Conservation (phyloP, 2,797 vertebrate genomes). For the Triplophysa yarkandensis region DNA sequence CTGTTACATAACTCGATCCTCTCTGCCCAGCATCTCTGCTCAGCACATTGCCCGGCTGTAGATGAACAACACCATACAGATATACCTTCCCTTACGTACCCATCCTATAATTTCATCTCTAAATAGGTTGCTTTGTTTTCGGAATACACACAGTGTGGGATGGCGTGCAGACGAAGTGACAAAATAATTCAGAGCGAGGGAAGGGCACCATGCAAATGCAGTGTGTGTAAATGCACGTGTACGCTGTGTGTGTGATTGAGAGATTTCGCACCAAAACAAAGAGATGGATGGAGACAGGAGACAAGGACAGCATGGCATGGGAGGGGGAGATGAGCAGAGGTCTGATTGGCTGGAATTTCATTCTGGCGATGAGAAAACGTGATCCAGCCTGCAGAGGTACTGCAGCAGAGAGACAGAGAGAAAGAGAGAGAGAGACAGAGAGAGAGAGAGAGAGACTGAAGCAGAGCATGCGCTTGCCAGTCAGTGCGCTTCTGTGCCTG, state of each 20-base stretch:
- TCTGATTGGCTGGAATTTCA: slow-evolving; percentile 76
- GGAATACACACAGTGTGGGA: not conserved
- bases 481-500: slow-evolving; percentile 49
- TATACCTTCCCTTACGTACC: too few species aligned
- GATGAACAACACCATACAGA: slow-evolving; percentile 5
- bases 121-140: slow-evolving; percentile 8
- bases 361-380: slow-evolving; percentile 74
- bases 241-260: slow-evolving; percentile 25
- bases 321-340: slow-evolving; percentile 46
- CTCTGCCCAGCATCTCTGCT: slow-evolving; percentile 17
- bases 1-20: slow-evolving; percentile 64
- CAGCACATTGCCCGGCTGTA: not conserved
- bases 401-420: slow-evolving; percentile 78
- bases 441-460: slow-evolving; percentile 45
- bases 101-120: not conserved
- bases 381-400: slow-evolving; percentile 82
- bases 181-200: slow-evolving; percentile 20
- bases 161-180: not conserved
- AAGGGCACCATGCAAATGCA: not conserved
- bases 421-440: slow-evolving; percentile 58
- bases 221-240: slow-evolving; percentile 20
- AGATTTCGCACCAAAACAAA: slow-evolving; percentile 39
- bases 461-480: slow-evolving; percentile 53
- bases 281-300: slow-evolving; percentile 42
- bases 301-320: slow-evolving; percentile 27